Percentiles rank a stretch among this genome's conserved stretches.
These are phyloP conservation scores for Phacellophora camtschatica DNA, from an alignment of 30 jellyfish, hydroid and myxozoan genomes.

Conservation along the genomic window DNA sequence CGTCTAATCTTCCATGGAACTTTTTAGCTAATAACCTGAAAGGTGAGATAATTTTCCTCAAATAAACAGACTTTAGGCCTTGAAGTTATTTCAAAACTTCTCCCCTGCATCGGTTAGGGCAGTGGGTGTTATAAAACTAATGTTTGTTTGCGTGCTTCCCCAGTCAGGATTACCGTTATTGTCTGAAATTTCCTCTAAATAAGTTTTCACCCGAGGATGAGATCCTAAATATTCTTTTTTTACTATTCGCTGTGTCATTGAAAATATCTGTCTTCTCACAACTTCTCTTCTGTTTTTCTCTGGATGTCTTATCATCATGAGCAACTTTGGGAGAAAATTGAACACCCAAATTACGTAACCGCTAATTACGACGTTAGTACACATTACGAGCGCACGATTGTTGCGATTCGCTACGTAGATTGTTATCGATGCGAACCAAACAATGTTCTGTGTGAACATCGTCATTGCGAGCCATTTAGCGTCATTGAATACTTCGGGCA, in stretches of 20 bases:
- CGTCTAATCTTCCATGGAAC: no score
- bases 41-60: no score
- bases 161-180: not conserved
- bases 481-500: constrained; percentile 82
- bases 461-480: constrained; percentile 83
- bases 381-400: constrained; percentile 49
- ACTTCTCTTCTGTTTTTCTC: constrained; percentile 30
- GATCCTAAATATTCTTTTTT: not conserved
- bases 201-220: no score
- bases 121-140: not conserved
- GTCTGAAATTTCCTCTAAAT: not conserved
- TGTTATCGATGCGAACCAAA: constrained; percentile 59
- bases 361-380: constrained; percentile 10
- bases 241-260: constrained; percentile 16
- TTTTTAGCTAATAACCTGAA: no score
- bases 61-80: no score
- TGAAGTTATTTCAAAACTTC: no score
- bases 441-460: constrained; percentile 63
- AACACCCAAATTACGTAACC: constrained; percentile 46
- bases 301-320: constrained; percentile 24
- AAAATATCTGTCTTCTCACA: constrained; percentile 41
- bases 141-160: not conserved
- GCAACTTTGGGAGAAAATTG: constrained; percentile 46
- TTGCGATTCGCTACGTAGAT: constrained; percentile 26
- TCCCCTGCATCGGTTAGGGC: not conserved